Evolutionary conservation across 2,888 invertebrate genomes (phyloP), one percentile per base, ranked within the genome.

Genomic region (Epiblema foenella): DNA sequence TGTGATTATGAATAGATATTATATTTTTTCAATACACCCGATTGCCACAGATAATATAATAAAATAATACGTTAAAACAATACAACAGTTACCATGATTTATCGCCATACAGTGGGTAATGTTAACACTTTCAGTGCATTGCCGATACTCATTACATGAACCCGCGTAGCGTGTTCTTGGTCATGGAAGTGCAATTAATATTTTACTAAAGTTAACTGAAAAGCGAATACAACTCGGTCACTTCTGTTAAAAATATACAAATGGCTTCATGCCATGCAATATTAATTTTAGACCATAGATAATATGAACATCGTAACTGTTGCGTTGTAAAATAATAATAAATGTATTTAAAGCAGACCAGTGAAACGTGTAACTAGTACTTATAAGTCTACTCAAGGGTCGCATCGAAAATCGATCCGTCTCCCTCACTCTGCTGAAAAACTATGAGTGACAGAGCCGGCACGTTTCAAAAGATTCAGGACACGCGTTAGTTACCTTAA

Each of bases 401-500:
- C 86, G 87, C 85, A 87, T 87, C 64, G 49, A 39, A 52, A 63
- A 17, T 51, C 52, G 39, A 39, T 54, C 54, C 39, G 10, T 24
- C 63, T 51, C 52, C n/a, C 18, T 39, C 24, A 11, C 37, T 17
- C 39, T 12, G 11, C 8, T 5, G 37, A 3, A 15, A 51, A 51
- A 2, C 0, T 17, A 33, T 8, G 12, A 33, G 49, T 18, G 49
- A 51, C 37, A 52, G 54, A 18, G 52, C 24, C 37, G 52, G 64
- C 37, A n/a, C 52, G 64, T 39, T 64, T n/a, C 39, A 37, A 54
- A 20, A 20, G 39, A 39, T 37, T 12, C 39, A 54, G 39, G 37
- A 64, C 85, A 87, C 90, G 89, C 83, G 81, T 90, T 91, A 93
- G 92, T 93, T 93, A 93, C 93, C 93, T 90, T 84, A 80, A 66